These are phyloP conservation scores for Melipona bicolor DNA, from an alignment of 2,888 invertebrate genomes.

Conservation along the genomic window DNA sequence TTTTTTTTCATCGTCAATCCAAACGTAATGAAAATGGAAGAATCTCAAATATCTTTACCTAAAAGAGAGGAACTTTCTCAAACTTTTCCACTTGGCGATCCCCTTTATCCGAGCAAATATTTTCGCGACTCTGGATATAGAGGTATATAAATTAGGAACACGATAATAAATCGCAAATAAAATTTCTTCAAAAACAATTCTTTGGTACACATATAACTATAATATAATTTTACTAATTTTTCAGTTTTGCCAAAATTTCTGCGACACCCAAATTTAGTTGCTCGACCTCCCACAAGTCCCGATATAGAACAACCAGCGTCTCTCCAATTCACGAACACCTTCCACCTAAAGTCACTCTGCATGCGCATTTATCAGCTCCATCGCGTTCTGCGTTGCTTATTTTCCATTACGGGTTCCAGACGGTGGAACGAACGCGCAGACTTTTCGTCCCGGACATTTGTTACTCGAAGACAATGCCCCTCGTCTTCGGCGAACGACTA, in stretches of 20 bases:
- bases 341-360: too few species aligned
- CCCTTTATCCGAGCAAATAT: too few species aligned
- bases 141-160: too few species aligned
- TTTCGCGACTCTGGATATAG: too few species aligned
- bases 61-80: neutral
- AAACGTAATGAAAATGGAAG: neutral
- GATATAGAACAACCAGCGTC: neutral
- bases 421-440: neutral
- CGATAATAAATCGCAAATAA: too few species aligned
- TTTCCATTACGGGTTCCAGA: neutral
- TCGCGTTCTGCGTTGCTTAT: neutral
- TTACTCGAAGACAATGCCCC: constrained; percentile 51
- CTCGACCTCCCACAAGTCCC: too few species aligned
- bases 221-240: too few species aligned
- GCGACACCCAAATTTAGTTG: too few species aligned
- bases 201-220: too few species aligned
- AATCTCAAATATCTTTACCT: neutral
- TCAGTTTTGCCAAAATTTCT: too few species aligned
- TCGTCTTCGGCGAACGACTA: constrained; percentile 4
- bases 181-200: too few species aligned
- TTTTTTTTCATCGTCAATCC: neutral
- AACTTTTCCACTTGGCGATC: too few species aligned
- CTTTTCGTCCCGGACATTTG: constrained; percentile 9
- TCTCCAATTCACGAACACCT: neutral
- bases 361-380: neutral